Percentiles rank a stretch among this genome's conserved stretches.
These are phyloP conservation scores for Dione vanillae DNA, from an alignment of 2,888 invertebrate genomes.

Conservation along the genomic window DNA sequence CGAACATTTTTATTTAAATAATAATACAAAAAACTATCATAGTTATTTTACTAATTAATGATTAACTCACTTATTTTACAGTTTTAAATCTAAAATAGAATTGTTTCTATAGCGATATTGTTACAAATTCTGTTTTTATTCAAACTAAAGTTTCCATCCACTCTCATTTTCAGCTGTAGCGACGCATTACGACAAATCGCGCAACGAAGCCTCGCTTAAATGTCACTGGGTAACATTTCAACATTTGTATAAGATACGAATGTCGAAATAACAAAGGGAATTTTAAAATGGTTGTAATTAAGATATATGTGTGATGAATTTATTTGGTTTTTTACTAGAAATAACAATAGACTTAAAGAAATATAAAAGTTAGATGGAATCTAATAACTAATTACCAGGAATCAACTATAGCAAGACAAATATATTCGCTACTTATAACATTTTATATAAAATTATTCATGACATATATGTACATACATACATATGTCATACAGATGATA, in stretches of 20 bases:
- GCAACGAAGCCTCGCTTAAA: constrained; percentile 22
- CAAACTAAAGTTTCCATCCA: constrained; percentile 22
- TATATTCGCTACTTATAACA: too few species aligned
- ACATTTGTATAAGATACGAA: constrained; percentile 16
- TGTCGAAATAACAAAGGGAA: constrained; percentile 5
- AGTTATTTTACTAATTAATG: background rate
- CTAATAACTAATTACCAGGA: too few species aligned
- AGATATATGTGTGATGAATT: too few species aligned
- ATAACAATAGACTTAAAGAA: too few species aligned
- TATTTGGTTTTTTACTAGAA: too few species aligned
- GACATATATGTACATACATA: too few species aligned
- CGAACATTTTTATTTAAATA: too few species aligned
- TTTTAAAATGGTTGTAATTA: constrained; percentile 9
- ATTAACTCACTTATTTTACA: background rate
- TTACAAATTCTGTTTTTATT: constrained; percentile 15
- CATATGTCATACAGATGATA: background rate
- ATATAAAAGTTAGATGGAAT: too few species aligned
- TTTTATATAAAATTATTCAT: too few species aligned
- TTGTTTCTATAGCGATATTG: constrained; percentile 9
- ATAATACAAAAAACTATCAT: background rate
- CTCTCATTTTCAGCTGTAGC: constrained; percentile 35
- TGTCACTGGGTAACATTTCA: constrained; percentile 30
- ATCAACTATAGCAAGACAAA: too few species aligned
- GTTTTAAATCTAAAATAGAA: background rate
- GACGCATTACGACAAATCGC: constrained; percentile 36